Base-by-base conservation (phyloP, 1,140 invertebrate genomes). In the Lepeophtheirus salmonis region DNA sequence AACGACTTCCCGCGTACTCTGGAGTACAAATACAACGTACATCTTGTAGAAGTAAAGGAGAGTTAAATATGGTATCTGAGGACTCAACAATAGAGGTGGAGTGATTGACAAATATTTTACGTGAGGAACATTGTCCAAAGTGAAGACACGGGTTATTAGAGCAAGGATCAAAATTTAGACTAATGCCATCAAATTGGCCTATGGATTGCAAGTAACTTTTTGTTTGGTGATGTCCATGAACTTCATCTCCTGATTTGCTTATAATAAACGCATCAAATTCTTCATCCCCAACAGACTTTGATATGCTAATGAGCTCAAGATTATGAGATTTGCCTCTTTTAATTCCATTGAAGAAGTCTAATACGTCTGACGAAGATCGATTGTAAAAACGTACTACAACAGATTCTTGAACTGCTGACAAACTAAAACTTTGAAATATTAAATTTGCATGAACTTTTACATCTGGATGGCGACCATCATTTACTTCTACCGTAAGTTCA, bases 401-500 rank as follows among this genome's bases (percentile, higher is more conserved):
- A 18, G 22, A 16, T 57, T 57, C 55, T 17, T 57, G 13, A 13
- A 57, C 23, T n/a, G 55, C 55, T 2, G 16, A 41, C 14, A 14
- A 17, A 3, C 23, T 57, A 25, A 57, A 57, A 18, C 23, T 24
- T 25, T 23, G 20, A 41, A 57, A 57, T 3, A 24, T 57, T 1
- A 57, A 25, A 21, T 30, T 57, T 3, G 55, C 22, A 60, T 23
- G 26, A 48, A 24, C 50, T 25, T 61, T 17, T n/a, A 92, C 89
- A 70, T 88, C 81, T 10, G 76, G 74, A 67, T 91, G 87, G 62
- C 79, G 79, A 1, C 90, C 89, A 72, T 97, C 91, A 69, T 86
- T 89, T 1, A 87, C 89, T 3, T 80, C 80, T 0, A 94, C 78
- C 54, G 79, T 83, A 63, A 92, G 74, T 0, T 82, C 81, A 60